Percentiles rank a stretch among this genome's conserved stretches.
These are phyloP conservation scores for Argyresthia albistria DNA, from an alignment of 2,888 invertebrate species.

Conservation along the genomic window DNA sequence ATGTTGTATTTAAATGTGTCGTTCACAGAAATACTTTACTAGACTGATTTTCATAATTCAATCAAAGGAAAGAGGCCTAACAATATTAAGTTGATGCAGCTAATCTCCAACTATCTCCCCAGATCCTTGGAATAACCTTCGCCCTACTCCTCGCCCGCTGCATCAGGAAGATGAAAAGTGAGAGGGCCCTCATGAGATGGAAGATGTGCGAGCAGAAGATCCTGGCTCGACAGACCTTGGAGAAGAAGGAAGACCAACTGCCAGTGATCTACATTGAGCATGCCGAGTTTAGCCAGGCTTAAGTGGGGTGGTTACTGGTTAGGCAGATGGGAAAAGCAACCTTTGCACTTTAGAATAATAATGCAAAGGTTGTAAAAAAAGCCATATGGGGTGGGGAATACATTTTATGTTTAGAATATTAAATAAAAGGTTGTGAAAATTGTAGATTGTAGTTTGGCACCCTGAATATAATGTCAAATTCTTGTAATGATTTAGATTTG, in stretches of 20 bases:
- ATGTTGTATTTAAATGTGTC: too few relatives aligned
- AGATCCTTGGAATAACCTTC: slow-evolving; percentile 89
- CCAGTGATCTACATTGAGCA: slow-evolving; percentile 30
- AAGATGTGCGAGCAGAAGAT: slow-evolving; percentile 74
- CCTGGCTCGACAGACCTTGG: slow-evolving; percentile 34
- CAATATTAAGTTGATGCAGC: too few relatives aligned
- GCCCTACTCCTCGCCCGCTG: slow-evolving; percentile 89
- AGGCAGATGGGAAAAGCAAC: too few relatives aligned
- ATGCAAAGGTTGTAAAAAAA: not conserved
- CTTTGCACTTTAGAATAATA: not conserved
- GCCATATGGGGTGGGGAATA: not conserved
- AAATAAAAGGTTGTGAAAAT: not conserved
- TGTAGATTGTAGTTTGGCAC: too few relatives aligned
- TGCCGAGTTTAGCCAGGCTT: slow-evolving; percentile 5
- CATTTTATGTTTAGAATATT: not conserved
- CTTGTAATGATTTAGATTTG: too few relatives aligned
- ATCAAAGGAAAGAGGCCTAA: too few relatives aligned
- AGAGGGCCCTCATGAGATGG: slow-evolving; percentile 77
- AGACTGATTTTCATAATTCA: too few relatives aligned
- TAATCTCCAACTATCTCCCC: slow-evolving; percentile 20
- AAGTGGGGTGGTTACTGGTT: not conserved
- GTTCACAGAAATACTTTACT: too few relatives aligned
- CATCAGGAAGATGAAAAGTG: slow-evolving; percentile 83
- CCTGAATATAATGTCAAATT: too few relatives aligned
- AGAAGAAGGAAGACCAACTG: slow-evolving; percentile 16